Evolutionary conservation across 2,888 invertebrate genomes (phyloP), one percentile per base, ranked within the genome.

Genomic region (Gisinianus flammeolus): DNA sequence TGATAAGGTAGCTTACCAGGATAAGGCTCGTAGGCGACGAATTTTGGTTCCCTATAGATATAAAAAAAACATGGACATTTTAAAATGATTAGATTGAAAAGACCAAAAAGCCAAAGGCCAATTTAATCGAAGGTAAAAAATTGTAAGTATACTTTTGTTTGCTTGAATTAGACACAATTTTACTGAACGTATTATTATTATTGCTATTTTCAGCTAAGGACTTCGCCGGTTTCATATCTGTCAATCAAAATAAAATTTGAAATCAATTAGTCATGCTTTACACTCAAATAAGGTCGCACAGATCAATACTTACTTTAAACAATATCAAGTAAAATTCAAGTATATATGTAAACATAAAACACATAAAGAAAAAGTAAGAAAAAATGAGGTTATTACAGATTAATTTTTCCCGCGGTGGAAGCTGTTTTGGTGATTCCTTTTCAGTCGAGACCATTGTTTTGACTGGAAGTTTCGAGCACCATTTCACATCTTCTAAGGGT

Each of bases 11-110:
- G 16, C 6, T 10, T 16, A 44, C 44, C 16, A 10, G 16, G 4
- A 52, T 85, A 85, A 19, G 85, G 85, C 68, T 85, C 85, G 76
- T 85, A 85, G 24, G 85, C 83, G 30, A 85, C 79, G 75, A 85
- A 85, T 54, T 82, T 82, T 8, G 85, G 83, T 71, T 84, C 82
- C 74, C 85, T 85, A 35, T 12, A 67, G 69, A 26, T 66, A 69
- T 56, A 71, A 62, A 70, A 35, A 68, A 69, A 44, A 30, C 5
- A 22, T 26, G 19, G n/a, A 22, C 33, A 19, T 19, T 31, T 22
- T 62, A 62, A 8, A 62, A 22, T 62, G 22, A n/a, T n/a, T n/a
- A n/a, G n/a, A n/a, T n/a, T n/a, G n/a, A n/a, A n/a, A n/a, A n/a
- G n/a, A n/a, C n/a, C n/a, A n/a, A n/a, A n/a, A 58, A n/a, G 6